Conservation (phyloP, 2,113 vertebrate genomes). For the Pluvialis apricaria region DNA sequence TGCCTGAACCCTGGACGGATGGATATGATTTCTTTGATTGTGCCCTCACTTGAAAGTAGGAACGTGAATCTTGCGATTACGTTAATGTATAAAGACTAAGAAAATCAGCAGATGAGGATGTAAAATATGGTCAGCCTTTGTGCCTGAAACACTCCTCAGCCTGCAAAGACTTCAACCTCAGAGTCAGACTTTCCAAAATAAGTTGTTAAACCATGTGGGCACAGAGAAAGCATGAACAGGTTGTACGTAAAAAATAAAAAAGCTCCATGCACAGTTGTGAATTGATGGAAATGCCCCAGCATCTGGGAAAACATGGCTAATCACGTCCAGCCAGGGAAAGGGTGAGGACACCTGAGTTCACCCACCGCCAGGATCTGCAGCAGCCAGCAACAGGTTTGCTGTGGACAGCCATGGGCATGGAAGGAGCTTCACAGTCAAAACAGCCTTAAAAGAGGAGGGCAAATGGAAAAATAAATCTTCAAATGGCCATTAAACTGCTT, state of each 20-base stretch:
- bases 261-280: background rate
- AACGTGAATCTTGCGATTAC: background rate
- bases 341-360: background rate
- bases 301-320: background rate
- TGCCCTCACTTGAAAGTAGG: background rate
- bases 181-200: background rate
- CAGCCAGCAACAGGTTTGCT: background rate
- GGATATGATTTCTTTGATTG: background rate
- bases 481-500: background rate
- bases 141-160: background rate
- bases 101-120: background rate
- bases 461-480: background rate
- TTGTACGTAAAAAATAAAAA: background rate
- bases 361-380: background rate
- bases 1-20: background rate
- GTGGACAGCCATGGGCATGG: background rate
- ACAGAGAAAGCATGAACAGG: background rate
- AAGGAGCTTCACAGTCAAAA: background rate
- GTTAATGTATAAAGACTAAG: background rate
- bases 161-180: background rate
- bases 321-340: background rate
- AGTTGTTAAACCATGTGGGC: background rate
- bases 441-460: background rate
- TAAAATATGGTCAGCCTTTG: background rate
- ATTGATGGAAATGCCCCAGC: background rate